phyloP scores from a whole-genome alignment of 2,888 invertebrate species.

The Fragum sueziense region DNA sequence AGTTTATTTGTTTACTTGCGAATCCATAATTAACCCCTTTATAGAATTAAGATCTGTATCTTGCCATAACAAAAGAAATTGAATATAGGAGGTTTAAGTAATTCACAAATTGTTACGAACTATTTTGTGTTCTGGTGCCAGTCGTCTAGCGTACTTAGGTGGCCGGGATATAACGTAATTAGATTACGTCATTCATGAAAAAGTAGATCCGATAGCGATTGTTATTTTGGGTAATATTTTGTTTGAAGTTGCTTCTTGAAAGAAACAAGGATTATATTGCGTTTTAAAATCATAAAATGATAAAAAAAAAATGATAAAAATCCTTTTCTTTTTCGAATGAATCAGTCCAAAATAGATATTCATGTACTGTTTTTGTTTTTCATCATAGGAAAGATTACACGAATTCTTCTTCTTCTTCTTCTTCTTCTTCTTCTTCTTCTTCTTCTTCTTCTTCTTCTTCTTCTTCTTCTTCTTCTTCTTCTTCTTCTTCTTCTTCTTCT shows the following conservation, averaged over 20 bases:
- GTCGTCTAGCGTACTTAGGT: neutral
- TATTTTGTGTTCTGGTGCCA: neutral
- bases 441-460: too few species aligned
- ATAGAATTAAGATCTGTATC: constrained; percentile 3
- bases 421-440: too few species aligned
- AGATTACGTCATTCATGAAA: neutral
- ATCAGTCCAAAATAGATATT: too few species aligned
- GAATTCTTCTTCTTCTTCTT: too few species aligned
- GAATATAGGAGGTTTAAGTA: neutral
- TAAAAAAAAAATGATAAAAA: too few species aligned
- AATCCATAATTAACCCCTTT: constrained; percentile 14
- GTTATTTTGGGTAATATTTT: neutral
- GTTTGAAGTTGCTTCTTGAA: neutral
- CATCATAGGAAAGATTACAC: too few species aligned
- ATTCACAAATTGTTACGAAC: constrained; percentile 3
- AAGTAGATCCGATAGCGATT: neutral
- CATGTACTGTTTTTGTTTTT: too few species aligned
- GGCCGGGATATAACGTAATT: neutral
- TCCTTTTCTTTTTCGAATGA: too few species aligned
- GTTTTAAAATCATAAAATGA: too few species aligned
- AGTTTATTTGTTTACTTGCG: constrained; percentile 8
- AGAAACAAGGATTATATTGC: too few species aligned
- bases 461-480: too few species aligned
- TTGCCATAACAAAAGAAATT: neutral
- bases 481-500: too few species aligned